A percentile compares a stretch with the other conserved stretches of the same genome.
Conservation (phyloP, 2,888 invertebrate species). For the Leptinotarsa rubiginosa region DNA sequence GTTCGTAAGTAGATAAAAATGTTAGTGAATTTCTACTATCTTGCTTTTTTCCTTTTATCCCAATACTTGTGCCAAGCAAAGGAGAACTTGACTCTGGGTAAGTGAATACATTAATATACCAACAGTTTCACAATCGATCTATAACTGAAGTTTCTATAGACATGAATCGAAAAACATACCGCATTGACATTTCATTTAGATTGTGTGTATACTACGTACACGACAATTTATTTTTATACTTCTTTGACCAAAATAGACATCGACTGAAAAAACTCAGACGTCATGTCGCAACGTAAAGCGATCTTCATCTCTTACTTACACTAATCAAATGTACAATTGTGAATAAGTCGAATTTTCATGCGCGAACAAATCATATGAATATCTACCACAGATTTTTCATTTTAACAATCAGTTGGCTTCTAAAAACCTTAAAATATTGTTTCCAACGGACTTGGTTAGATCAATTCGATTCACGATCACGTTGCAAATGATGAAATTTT, state of each 20-base stretch:
- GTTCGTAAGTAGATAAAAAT: background rate
- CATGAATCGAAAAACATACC: no score
- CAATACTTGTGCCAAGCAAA: conserved; percentile 4
- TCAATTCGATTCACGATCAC: background rate
- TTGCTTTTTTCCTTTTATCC: background rate
- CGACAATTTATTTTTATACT: background rate
- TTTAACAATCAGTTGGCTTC: no score
- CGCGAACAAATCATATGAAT: no score
- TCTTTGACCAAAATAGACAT: background rate
- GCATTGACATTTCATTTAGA: no score
- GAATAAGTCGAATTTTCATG: no score
- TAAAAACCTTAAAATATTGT: no score
- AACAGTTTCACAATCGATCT: background rate
- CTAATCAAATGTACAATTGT: no score
- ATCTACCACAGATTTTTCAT: no score
- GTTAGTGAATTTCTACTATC: background rate
- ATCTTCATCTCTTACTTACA: no score
- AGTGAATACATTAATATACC: background rate
- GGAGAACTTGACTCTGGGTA: conserved; percentile 8
- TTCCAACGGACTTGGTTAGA: no score
- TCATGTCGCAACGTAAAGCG: no score
- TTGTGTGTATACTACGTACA: background rate
- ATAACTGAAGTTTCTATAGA: no score
- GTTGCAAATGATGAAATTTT: background rate
- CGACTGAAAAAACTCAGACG: background rate